Conservation (phyloP, 2,888 invertebrate genomes). For the Melanotus villosus region DNA sequence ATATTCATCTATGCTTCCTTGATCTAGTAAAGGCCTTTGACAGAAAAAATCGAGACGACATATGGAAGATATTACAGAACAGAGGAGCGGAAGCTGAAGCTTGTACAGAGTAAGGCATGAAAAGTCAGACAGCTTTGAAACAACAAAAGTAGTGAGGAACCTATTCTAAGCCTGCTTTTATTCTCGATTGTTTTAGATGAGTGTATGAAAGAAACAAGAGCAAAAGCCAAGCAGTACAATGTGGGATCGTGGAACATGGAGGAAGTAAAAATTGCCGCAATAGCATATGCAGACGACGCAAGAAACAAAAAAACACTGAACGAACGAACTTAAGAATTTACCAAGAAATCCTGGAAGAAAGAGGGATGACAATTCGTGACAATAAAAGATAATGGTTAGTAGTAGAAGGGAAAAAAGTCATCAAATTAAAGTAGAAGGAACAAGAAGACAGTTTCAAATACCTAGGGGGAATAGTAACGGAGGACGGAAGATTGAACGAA, state of each 20-base stretch:
- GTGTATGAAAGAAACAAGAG: too few species aligned
- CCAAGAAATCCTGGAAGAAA: too few species aligned
- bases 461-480: neutral
- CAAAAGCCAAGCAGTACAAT: too few species aligned
- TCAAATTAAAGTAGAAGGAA: neutral
- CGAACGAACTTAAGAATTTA: too few species aligned
- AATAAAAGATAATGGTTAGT: neutral
- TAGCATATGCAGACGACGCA: too few species aligned
- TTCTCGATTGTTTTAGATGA: too few species aligned
- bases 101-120: neutral
- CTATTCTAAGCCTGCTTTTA: neutral
- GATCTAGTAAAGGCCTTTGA: neutral
- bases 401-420: neutral
- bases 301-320: too few species aligned
- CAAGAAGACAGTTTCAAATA: neutral
- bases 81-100: neutral
- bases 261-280: too few species aligned
- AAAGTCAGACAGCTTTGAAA: neutral
- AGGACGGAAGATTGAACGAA: constrained; percentile 5
- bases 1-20: neutral
- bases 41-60: neutral
- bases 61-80: neutral
- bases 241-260: too few species aligned
- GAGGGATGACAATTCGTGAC: neutral
- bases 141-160: neutral